Evolutionary conservation across 2,113 vertebrate species (phyloP).

Genomic region (Ivindomyrus marchei): DNA sequence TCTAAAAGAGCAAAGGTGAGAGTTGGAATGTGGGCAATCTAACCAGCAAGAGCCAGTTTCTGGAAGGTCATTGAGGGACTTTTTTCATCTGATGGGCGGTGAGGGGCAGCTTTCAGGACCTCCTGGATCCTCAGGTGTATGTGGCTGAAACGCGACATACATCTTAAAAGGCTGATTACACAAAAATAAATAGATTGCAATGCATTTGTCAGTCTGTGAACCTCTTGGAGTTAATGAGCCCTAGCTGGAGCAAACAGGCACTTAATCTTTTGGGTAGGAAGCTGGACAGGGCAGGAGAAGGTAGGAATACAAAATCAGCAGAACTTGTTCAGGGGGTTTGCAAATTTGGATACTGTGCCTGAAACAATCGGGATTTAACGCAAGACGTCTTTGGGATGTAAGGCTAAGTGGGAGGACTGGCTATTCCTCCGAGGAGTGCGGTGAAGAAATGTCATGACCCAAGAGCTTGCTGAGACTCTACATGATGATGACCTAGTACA

Average conservation of each 20-base stretch:
- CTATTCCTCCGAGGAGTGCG: not conserved
- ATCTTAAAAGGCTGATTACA: not conserved
- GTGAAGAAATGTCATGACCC: not conserved
- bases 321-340: not conserved
- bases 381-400: not conserved
- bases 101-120: not conserved
- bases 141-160: conserved; percentile 4
- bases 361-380: not conserved
- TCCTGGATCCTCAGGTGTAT: conserved; percentile 1
- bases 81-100: not conserved
- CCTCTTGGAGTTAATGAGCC: not conserved
- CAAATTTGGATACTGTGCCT: not conserved
- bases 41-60: not conserved
- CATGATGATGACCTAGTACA: not conserved
- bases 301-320: not conserved
- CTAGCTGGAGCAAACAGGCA: not conserved
- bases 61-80: not conserved
- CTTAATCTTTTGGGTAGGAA: not conserved
- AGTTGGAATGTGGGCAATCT: not conserved
- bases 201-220: not conserved
- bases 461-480: not conserved
- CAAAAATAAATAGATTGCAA: not conserved
- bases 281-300: not conserved
- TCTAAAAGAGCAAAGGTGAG: not conserved
- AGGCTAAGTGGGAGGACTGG: not conserved